phyloP scores from a whole-genome alignment of 2,797 vertebrate species.

The Threskiornis aethiopicus region DNA sequence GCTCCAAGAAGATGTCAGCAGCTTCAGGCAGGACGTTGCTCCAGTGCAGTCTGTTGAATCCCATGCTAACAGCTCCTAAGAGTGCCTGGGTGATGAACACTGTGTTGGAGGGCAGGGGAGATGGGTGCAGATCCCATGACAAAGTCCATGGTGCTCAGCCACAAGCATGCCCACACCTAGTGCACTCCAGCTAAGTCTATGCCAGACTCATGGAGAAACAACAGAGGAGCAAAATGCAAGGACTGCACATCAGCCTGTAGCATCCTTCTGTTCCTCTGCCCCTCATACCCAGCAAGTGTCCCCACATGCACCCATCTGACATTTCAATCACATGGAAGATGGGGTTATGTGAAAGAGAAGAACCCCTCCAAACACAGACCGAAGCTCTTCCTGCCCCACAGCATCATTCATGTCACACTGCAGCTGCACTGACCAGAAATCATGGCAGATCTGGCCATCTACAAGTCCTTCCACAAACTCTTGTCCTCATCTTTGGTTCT shows the following conservation, averaged over 20 bases:
- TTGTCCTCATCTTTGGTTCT: not conserved
- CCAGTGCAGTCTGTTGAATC: not conserved
- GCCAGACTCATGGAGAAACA: not conserved
- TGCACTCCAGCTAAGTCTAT: not conserved
- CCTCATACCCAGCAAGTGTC: not conserved
- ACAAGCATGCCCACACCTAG: not conserved
- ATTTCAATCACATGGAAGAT: not conserved
- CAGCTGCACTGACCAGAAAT: not conserved
- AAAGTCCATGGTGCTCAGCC: not conserved
- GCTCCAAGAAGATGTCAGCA: not conserved
- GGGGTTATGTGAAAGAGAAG: not conserved
- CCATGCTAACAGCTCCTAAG: not conserved
- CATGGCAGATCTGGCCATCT: not conserved
- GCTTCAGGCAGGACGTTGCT: not conserved
- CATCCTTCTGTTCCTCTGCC: not conserved
- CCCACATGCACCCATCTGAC: not conserved
- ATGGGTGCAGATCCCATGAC: rapidly evolving
- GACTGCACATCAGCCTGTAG: not conserved
- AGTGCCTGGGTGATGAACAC: not conserved
- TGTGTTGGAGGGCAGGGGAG: not conserved
- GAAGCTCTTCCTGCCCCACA: not conserved
- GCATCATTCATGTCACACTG: not conserved
- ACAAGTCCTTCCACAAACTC: not conserved
- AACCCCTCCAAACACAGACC: not conserved
- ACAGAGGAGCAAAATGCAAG: not conserved